phyloP scores from a whole-genome alignment of 1,140 invertebrate genomes.

The Bombus sylvicola region DNA sequence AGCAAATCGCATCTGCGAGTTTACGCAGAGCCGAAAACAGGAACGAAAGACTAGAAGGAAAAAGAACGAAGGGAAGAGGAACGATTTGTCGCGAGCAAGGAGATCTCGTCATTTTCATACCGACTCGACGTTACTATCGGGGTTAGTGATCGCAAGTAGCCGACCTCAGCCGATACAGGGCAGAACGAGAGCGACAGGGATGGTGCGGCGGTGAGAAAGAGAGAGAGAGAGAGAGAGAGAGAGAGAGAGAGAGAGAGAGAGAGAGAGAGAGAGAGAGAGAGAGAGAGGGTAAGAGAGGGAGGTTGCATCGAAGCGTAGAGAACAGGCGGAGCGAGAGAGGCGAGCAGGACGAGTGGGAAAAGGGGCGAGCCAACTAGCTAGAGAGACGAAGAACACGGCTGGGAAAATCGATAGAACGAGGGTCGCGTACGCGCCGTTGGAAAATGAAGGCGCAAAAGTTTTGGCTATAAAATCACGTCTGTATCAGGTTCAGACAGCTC shows the following conservation, averaged over 20 bases:
- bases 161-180: conserved; percentile 25
- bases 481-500: conserved; percentile 25
- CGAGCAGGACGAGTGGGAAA: not conserved
- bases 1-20: not conserved
- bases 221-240: too few species aligned
- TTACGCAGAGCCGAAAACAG: not conserved
- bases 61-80: not conserved
- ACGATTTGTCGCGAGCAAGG: not conserved
- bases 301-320: not conserved
- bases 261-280: too few species aligned
- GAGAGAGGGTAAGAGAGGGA: not conserved
- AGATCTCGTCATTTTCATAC: conserved; percentile 9
- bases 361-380: not conserved
- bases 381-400: conserved; percentile 20
- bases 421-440: conserved; percentile 45
- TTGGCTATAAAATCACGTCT: conserved; percentile 59
- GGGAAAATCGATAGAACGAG: conserved; percentile 65
- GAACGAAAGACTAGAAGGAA: not conserved
- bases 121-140: conserved; percentile 29
- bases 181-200: not conserved
- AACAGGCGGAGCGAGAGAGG: not conserved
- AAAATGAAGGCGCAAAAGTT: conserved; percentile 66
- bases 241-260: not conserved
- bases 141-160: conserved; percentile 48
- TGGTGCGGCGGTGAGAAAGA: not conserved